Evolutionary conservation across 2,888 invertebrate species (phyloP), one percentile per base, ranked within the genome.

Genomic region (Dyspetes luteomarginatus): DNA sequence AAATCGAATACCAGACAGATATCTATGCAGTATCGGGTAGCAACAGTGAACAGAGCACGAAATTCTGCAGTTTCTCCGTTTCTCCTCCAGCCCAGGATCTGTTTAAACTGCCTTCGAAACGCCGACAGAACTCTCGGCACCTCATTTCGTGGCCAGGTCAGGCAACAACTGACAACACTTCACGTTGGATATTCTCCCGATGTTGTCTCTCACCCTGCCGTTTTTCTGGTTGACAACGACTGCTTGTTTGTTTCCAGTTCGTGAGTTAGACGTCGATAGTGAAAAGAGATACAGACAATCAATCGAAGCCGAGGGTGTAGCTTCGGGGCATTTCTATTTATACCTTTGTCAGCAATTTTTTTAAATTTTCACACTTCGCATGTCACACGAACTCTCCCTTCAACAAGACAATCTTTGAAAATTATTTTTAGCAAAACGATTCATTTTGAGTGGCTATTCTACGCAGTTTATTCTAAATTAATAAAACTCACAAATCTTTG

Each of bases 201-300:
- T 58, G 71, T 60, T 41, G 15, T 19, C 36, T 50, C 58, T 48
- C 30, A 19, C 15, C 15, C 50, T 17, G 45, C 56, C 55, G 56
- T 48, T 67, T 60, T 12, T 28, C 67, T 52, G 36, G 67, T 75
- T 60, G 67, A 52, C 75, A 52, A 41, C 60, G 58, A 50, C 48
- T 75, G 60, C 36, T 9, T 12, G 50, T 58, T 50, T 50, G 58
- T 24, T 75, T 60, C 24, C 58, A 15, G 26, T 58, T 17, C 22
- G 24, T 17, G 67, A 50, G 67, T 68, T 75, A n/a, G 30, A 74
- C 64, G 36, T 41, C 36, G n/a, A 48, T 15, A 24, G 2, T 28
- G n/a, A 0, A 15, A n/a, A 24, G 15, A 55, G 15, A 12, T 24
- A 24, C 55, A n/a, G 26, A 3, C n/a, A 7, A 26, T 24, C 26